Conservation (phyloP, 2,113 vertebrate species). For the Toxotes chatareus region DNA sequence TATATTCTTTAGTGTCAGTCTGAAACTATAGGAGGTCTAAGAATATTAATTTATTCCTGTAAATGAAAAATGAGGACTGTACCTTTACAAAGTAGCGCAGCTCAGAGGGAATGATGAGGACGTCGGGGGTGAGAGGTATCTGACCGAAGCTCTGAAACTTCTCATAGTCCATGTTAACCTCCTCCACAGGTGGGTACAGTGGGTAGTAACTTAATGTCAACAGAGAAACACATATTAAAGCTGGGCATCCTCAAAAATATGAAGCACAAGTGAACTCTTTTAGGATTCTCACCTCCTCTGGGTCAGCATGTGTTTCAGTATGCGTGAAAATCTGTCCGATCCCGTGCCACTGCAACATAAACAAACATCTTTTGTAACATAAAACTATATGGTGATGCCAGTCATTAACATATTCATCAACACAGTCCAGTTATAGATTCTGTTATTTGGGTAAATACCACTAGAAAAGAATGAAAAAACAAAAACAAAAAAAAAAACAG, state of each 20-base stretch:
- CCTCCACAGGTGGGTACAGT: constrained; percentile 91
- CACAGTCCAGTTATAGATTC: not conserved
- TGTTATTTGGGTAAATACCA: not conserved
- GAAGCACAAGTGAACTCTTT: not conserved
- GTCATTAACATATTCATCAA: not conserved
- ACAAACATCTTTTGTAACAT: not conserved
- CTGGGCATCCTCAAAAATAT: not conserved
- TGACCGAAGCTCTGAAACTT: constrained; percentile 81
- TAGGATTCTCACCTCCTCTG: constrained; percentile 88
- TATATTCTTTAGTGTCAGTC: not conserved
- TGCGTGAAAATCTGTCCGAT: constrained; percentile 90
- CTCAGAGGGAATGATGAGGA: constrained; percentile 91
- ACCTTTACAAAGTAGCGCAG: constrained; percentile 95
- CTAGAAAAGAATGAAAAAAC: not conserved
- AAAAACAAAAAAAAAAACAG: not conserved
- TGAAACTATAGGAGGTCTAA: too few species aligned
- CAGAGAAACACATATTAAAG: not conserved
- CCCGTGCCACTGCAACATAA: constrained; percentile 72
- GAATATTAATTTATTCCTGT: not conserved
- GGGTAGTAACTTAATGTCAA: constrained; percentile 89
- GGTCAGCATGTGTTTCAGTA: constrained; percentile 92
- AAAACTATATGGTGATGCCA: not conserved
- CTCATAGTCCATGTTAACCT: constrained; percentile 91
- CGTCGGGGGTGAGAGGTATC: constrained; percentile 87
- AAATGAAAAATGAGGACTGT: not conserved